A percentile compares a stretch with the other conserved stretches of the same genome.
Conservation (phyloP, 2,113 vertebrate species). For the Puntigrus tetrazona region DNA sequence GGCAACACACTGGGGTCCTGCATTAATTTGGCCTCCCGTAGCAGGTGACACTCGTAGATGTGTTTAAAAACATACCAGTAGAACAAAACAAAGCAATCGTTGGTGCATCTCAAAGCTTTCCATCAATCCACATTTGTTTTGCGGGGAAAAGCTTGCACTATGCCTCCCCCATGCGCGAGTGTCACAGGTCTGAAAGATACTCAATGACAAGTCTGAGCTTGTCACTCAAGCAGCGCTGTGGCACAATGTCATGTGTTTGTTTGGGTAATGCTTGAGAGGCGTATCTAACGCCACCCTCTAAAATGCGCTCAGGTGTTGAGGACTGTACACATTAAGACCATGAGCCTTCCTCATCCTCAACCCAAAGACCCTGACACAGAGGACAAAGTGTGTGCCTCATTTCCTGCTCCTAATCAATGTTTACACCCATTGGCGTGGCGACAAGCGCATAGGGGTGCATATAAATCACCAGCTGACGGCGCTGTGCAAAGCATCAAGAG, state of each 20-base stretch:
- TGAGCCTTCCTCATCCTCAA: conserved; percentile 69
- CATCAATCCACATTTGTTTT: conserved; percentile 37
- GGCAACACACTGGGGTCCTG: background rate
- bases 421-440: conserved; percentile 70
- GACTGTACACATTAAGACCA: conserved; percentile 71
- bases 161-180: conserved; percentile 64
- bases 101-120: conserved; percentile 17
- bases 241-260: conserved; percentile 64
- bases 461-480: conserved; percentile 65
- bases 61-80: conserved; percentile 11
- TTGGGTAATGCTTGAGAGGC: conserved; percentile 72
- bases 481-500: conserved; percentile 54
- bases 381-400: conserved; percentile 76
- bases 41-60: background rate
- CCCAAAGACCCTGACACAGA: conserved; percentile 74
- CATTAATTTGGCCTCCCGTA: background rate
- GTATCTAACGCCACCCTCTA: conserved; percentile 71
- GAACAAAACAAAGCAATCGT: background rate
- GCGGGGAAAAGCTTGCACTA: conserved; percentile 56
- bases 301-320: conserved; percentile 73
- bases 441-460: conserved; percentile 48
- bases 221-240: conserved; percentile 70
- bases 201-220: conserved; percentile 68
- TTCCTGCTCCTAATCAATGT: conserved; percentile 77
- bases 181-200: conserved; percentile 80